Evolutionary conservation across 2,888 invertebrate species (phyloP).

Genomic region (Isotomurus palustris): DNA sequence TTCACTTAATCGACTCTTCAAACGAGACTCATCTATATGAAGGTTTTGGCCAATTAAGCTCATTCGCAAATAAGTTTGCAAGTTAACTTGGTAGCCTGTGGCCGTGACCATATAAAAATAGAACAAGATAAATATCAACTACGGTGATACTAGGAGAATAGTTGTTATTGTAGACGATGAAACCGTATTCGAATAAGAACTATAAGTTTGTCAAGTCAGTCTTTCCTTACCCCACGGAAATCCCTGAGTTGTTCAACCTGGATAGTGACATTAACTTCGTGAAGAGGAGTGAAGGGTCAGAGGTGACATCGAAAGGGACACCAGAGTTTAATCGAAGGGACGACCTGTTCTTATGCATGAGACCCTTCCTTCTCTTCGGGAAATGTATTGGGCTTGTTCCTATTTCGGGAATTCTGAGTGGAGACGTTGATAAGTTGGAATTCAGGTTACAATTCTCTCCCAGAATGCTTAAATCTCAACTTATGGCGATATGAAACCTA

Average conservation of each 20-base stretch:
- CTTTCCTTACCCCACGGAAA: background rate
- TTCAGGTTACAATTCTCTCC: background rate
- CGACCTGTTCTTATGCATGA: background rate
- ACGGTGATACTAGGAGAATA: background rate
- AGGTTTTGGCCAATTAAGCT: too few species aligned
- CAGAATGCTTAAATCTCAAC: background rate
- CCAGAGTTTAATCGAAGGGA: background rate
- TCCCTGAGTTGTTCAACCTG: too few species aligned
- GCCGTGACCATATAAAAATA: background rate
- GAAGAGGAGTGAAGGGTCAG: too few species aligned
- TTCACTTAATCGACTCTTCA: too few species aligned
- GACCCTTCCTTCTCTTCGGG: constrained; percentile 5
- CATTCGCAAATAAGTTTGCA: too few species aligned
- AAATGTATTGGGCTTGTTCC: constrained; percentile 1
- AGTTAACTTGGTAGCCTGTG: background rate
- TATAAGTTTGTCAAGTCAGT: background rate
- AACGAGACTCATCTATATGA: too few species aligned
- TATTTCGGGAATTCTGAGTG: background rate
- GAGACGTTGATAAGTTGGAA: background rate
- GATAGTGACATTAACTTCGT: too few species aligned
- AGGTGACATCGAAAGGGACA: background rate
- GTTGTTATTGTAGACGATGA: background rate
- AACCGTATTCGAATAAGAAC: too few species aligned
- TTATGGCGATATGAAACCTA: background rate
- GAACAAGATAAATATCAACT: background rate